Percentiles rank a stretch among this genome's conserved stretches.
Evolutionary conservation across 1,140 invertebrate genomes (phyloP).

Genomic region (Drosophila bocqueti): DNA sequence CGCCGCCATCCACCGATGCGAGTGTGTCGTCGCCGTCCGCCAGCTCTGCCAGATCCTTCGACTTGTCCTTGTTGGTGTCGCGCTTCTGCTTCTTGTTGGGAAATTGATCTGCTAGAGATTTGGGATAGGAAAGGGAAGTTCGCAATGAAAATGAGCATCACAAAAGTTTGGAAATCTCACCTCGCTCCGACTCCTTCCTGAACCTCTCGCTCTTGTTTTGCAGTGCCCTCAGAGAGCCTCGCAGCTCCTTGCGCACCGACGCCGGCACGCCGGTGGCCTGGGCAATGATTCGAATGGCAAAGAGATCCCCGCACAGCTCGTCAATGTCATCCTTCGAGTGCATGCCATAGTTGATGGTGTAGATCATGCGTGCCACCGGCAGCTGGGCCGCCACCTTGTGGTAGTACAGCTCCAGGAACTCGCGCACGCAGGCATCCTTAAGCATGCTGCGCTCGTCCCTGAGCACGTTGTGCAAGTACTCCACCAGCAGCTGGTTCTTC

Average conservation of each 20-base stretch:
- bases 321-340: slow-evolving; percentile 84
- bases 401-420: slow-evolving; percentile 83
- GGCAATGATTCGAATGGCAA: slow-evolving; percentile 82
- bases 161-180: slow-evolving; percentile 25
- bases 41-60: slow-evolving; percentile 27
- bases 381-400: slow-evolving; percentile 76
- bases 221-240: slow-evolving; percentile 75
- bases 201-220: slow-evolving; percentile 76
- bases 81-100: slow-evolving; percentile 75
- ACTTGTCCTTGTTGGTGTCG: slow-evolving; percentile 57
- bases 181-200: slow-evolving; percentile 68
- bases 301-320: slow-evolving; percentile 84
- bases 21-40: slow-evolving; percentile 20
- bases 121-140: too few relatives aligned
- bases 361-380: slow-evolving; percentile 81
- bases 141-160: too few relatives aligned
- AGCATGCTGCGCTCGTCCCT: slow-evolving; percentile 78
- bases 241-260: slow-evolving; percentile 78
- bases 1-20: slow-evolving; percentile 24
- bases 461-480: slow-evolving; percentile 81
- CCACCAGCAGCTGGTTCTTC: slow-evolving; percentile 74
- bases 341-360: slow-evolving; percentile 83
- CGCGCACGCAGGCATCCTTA: slow-evolving; percentile 78
- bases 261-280: slow-evolving; percentile 79
- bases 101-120: slow-evolving; percentile 47